Base-by-base conservation (phyloP, 2,797 vertebrate genomes). In the Menidia menidia region DNA sequence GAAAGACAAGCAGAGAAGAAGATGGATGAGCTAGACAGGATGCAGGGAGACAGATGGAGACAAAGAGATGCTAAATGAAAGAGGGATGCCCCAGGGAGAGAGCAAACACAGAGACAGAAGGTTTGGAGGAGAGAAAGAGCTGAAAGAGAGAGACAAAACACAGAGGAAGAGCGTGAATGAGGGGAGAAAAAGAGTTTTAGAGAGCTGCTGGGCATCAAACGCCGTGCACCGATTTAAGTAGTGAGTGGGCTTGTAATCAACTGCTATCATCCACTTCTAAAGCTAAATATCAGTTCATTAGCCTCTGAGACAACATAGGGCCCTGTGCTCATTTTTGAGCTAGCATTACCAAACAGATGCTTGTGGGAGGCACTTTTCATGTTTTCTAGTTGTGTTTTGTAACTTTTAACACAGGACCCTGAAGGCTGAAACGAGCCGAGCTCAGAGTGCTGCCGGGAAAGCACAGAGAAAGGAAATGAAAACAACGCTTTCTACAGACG, bases 41-140 rank as follows among this genome's bases (percentile, higher is more conserved):
- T 62, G 66, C 71, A 68, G 62, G 52, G 80, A 82, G 87, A 84
- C 86, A 89, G 89, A 88, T 86, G 81, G 90, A 83, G 82, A 83
- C 68, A 83, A 83, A 88, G 80, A 75, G 68, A 88, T 83, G 80
- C 77, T 75, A 72, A 85, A 83, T 76, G 75, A 85, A 88, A 77
- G 80, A 77, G 64, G 57, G 81, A 75, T 30, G 82, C 78, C 77
- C 81, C 33, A 12, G 30, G 0, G 78, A 77, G 81, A 78, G 70
- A 75, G 77, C 48, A 50, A 71, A 77, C 76, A 78, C 68, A 81
- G 77, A 84, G 68, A 58, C 56, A 45, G 61, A 69, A 63, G 73
- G 75, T 67, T 64, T 79, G 73, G 74, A 85, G 71, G 64, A 69
- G 1, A 32, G 70, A 67, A 66, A 79, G 64, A 77, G 35, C 56